Percentiles rank a stretch among this genome's conserved stretches.
Evolutionary conservation across 2,113 vertebrate genomes (phyloP).

Genomic region (Albula goreensis): DNA sequence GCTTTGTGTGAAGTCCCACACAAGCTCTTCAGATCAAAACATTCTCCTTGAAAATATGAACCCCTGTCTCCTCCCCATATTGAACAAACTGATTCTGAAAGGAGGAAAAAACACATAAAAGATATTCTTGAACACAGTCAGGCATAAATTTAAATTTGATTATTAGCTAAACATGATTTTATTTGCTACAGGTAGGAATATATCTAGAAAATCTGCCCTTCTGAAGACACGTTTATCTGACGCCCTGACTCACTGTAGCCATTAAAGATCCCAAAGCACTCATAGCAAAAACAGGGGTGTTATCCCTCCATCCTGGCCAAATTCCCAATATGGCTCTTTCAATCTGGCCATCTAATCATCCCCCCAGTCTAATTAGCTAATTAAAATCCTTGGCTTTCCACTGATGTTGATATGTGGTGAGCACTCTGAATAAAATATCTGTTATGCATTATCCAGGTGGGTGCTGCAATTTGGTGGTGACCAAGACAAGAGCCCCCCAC

Average conservation of each 20-base stretch:
- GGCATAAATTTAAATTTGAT: slow-evolving; percentile 25
- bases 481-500: not conserved
- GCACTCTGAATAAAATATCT: slow-evolving; percentile 7
- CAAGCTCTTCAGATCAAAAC: not conserved
- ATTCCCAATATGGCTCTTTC: slow-evolving; percentile 11
- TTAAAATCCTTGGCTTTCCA: slow-evolving; percentile 4
- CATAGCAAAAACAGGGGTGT: not conserved
- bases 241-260: not conserved
- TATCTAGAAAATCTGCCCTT: not conserved
- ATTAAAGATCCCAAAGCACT: not conserved
- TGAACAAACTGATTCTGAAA: not conserved
- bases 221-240: not conserved
- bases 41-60: not conserved
- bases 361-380: slow-evolving; percentile 3
- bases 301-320: not conserved
- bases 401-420: slow-evolving; percentile 9
- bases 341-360: slow-evolving; percentile 7
- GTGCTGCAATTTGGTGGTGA: not conserved
- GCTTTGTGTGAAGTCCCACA: not conserved
- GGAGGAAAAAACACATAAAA: not conserved
- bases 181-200: slow-evolving; percentile 13
- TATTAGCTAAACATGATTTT: slow-evolving; percentile 25
- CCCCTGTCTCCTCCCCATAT: not conserved
- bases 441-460: slow-evolving; percentile 4
- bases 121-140: not conserved